Evolutionary conservation across 2,888 invertebrate genomes (phyloP).

Genomic region (Agapetus fuscipes): DNA sequence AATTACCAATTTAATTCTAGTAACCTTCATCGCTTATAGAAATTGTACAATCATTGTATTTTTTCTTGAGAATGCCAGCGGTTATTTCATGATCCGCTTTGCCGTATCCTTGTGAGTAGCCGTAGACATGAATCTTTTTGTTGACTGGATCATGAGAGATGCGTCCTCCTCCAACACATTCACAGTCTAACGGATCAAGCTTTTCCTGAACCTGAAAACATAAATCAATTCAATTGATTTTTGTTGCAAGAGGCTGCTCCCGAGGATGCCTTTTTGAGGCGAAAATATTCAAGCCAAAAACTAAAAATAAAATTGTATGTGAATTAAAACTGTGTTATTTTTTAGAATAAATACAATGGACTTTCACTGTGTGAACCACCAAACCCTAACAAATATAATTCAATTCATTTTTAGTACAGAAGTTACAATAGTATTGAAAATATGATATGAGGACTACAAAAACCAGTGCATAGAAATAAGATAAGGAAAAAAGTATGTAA

Average conservation of each 20-base stretch:
- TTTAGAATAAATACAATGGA: too few relatives aligned
- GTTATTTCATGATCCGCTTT: constrained; percentile 79
- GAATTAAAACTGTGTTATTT: too few relatives aligned
- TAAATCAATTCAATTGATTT: too few relatives aligned
- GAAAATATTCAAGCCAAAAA: too few relatives aligned
- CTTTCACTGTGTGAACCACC: too few relatives aligned
- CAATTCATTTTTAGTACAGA: constrained; percentile 9
- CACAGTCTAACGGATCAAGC: constrained; percentile 51
- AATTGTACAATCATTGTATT: constrained; percentile 66
- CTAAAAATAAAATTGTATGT: too few relatives aligned
- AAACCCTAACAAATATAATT: too few relatives aligned
- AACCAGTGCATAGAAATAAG: too few relatives aligned
- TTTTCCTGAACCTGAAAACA: constrained; percentile 34
- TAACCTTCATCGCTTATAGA: constrained; percentile 82
- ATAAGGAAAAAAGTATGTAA: too few relatives aligned
- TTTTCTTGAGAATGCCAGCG: constrained; percentile 62
- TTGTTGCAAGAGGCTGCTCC: too few relatives aligned
- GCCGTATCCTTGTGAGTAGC: constrained; percentile 88
- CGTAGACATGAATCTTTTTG: constrained; percentile 80
- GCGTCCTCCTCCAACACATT: constrained; percentile 88
- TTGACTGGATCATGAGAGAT: constrained; percentile 71
- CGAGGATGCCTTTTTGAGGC: too few relatives aligned
- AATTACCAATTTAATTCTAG: too few relatives aligned
- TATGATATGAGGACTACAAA: neutral
- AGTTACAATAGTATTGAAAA: neutral